These are phyloP conservation scores for Eulemur mongoz DNA, from an alignment of 2,797 vertebrate species.

Conservation along the genomic window DNA sequence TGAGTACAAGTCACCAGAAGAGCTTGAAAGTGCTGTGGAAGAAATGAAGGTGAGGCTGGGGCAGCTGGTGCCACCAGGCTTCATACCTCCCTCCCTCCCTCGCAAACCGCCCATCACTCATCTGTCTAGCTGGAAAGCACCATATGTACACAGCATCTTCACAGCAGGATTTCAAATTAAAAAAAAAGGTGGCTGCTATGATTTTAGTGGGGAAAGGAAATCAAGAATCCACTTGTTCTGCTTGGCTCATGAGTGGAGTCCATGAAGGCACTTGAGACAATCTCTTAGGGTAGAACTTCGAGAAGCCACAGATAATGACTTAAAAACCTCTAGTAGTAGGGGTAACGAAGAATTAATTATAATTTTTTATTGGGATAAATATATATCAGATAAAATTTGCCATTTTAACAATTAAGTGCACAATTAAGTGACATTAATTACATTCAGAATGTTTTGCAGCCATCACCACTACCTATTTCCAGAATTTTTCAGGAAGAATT, in stretches of 20 bases:
- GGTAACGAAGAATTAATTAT: neutral
- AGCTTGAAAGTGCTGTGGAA: conserved; percentile 93
- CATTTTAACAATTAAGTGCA: neutral
- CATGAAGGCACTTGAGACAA: neutral
- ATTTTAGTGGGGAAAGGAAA: neutral
- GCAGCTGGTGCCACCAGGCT: accelerated
- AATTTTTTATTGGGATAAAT: neutral
- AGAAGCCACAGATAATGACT: neutral
- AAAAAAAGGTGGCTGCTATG: no score
- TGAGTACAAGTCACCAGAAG: conserved; percentile 97
- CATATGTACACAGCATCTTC: neutral
- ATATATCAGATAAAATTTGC: neutral
- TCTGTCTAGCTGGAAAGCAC: accelerated
- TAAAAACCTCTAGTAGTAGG: neutral
- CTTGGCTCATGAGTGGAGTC: neutral
- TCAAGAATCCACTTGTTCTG: neutral
- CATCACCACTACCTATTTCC: neutral
- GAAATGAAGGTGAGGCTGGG: conserved; percentile 95
- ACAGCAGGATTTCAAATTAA: neutral
- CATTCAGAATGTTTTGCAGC: neutral
- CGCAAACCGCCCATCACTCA: accelerated
- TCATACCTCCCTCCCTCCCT: accelerated
- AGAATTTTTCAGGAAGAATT: neutral
- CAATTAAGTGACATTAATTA: neutral
- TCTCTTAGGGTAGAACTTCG: neutral